These are phyloP conservation scores for Danionella cerebrum DNA, from an alignment of 2,113 vertebrate species.

Conservation along the genomic window DNA sequence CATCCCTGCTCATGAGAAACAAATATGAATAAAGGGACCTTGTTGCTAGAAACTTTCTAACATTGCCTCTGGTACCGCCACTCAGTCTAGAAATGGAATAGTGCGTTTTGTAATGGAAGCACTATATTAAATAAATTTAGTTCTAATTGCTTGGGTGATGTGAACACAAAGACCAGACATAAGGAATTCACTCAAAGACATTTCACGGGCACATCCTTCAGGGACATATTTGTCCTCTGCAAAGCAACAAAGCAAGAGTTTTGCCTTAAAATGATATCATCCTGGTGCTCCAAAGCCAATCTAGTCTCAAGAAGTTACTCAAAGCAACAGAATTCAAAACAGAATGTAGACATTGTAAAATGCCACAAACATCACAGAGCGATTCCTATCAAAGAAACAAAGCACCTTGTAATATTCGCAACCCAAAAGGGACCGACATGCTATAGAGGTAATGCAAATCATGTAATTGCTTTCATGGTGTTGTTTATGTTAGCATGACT, in stretches of 20 bases:
- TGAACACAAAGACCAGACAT: background rate
- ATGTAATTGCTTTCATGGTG: slow-evolving; percentile 12
- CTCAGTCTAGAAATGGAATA: too few relatives aligned
- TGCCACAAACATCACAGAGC: background rate
- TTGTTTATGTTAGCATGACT: slow-evolving; percentile 9
- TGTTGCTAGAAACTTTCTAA: too few relatives aligned
- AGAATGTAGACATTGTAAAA: background rate
- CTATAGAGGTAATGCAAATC: slow-evolving; percentile 9
- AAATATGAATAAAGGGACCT: too few relatives aligned
- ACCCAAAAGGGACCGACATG: slow-evolving; percentile 14
- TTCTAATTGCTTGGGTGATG: background rate
- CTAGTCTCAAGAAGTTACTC: background rate
- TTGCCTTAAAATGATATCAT: background rate
- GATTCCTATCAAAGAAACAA: background rate
- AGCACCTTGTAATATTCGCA: background rate
- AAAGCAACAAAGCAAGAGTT: slow-evolving; percentile 41
- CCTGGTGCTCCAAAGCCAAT: background rate
- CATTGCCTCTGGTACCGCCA: too few relatives aligned
- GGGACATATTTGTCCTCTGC: background rate
- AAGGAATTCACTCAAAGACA: background rate
- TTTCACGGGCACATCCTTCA: background rate
- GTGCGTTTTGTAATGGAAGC: too few relatives aligned
- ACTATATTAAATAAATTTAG: too few relatives aligned
- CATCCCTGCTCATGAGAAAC: too few relatives aligned
- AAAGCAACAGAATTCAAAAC: background rate